Percentiles rank a stretch among this genome's conserved stretches.
Conservation (phyloP, 2,888 invertebrate genomes). For the Tachina fera region DNA sequence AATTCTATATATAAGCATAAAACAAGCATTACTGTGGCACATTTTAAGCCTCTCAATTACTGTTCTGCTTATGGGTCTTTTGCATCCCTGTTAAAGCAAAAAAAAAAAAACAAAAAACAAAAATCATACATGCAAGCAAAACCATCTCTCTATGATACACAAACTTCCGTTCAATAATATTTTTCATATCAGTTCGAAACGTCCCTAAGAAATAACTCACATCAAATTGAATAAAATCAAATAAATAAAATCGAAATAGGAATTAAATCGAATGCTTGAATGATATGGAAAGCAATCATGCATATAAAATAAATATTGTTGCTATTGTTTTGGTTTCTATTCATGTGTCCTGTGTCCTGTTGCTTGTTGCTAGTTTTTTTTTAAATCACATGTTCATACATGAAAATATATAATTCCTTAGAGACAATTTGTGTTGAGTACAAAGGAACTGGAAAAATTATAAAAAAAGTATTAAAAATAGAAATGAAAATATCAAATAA, state of each 20-base stretch:
- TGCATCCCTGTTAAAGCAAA: too few species aligned
- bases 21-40: too few species aligned
- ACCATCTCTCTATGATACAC: too few species aligned
- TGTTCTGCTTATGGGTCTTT: too few species aligned
- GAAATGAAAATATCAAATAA: background rate
- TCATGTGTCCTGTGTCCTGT: background rate
- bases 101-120: too few species aligned
- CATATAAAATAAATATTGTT: background rate
- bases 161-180: background rate
- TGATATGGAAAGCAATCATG: background rate
- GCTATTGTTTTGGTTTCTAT: too few species aligned
- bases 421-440: slow-evolving; percentile 13
- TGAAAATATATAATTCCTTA: slow-evolving; percentile 19
- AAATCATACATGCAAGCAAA: too few species aligned
- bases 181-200: slow-evolving; percentile 13
- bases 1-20: too few species aligned
- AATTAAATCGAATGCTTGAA: background rate
- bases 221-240: slow-evolving; percentile 1
- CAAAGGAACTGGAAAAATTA: background rate
- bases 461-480: background rate
- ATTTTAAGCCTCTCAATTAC: too few species aligned
- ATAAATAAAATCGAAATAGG: background rate
- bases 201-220: background rate
- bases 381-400: background rate
- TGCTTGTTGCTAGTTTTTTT: background rate